Base-by-base conservation (phyloP, 2,888 invertebrate species). In the Leptogaster cylindrica region DNA sequence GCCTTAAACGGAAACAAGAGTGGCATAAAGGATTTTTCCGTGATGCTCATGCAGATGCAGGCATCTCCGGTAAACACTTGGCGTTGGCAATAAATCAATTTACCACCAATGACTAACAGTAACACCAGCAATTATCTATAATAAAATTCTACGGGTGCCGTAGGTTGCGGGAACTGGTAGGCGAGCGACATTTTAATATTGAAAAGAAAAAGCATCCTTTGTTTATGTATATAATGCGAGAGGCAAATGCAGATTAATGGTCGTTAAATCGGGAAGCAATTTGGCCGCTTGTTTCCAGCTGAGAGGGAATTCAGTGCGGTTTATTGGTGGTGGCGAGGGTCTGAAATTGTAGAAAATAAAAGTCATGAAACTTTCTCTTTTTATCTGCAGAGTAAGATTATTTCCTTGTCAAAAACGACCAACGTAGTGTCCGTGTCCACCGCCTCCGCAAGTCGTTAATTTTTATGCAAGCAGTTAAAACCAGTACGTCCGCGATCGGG, bases 321-420 rank as follows among this genome's bases (percentile, higher is more conserved):
- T 55, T 55, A 55, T 55, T 55, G 39, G 36, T 16, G 31, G 33
- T 39, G 6, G 33, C n/a, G 14, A 20, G 14, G 36, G 23, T 23
- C 12, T 36, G 20, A 33, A 55, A 55, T 55, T 55, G 20, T 61
- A 44, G 44, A 61, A 61, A 61, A 61, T 61, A 61, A 61, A 61
- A 61, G 61, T 61, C 41, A 44, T 48, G 28, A 44, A 44, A 61
- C 61, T 61, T 61, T 61, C 61, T 61, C 61, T 44, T 61, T 61
- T 61, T 61, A 61, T 61, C 61, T 44, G n/a, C 14, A 18, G 20
- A 39, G 61, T 61, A 61, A 61, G 44, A 61, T 41, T 61, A 16
- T 61, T 61, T 61, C 20, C 61, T 61, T 61, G 61, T 61, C 1
- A 44, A 61, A 61, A 20, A 44, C 25, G n/a, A 23, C 23, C 46